Conservation (phyloP, 1,140 invertebrate species). For the Trichonephila inaurata region DNA sequence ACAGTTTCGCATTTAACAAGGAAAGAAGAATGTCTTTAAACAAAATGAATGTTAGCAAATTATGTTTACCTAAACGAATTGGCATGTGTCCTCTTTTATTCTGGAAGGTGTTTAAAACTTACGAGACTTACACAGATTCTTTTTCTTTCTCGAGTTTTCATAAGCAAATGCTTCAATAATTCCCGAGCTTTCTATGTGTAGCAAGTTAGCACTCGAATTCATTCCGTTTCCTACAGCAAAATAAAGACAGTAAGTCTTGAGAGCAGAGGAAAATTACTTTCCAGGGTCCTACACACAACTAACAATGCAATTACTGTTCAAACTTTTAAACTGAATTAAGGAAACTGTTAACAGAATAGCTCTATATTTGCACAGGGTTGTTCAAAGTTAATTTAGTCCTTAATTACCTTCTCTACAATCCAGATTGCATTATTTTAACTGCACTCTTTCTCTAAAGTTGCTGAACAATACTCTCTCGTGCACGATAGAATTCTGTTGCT, state of each 20-base stretch:
- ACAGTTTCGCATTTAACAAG: too few species aligned
- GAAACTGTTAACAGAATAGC: neutral
- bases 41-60: too few species aligned
- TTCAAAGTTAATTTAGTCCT: neutral
- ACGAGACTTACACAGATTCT: too few species aligned
- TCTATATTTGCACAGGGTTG: neutral
- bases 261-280: neutral
- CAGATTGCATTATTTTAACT: neutral
- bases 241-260: neutral
- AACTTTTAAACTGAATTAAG: neutral
- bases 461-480: neutral
- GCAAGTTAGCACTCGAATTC: neutral
- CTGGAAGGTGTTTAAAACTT: too few species aligned
- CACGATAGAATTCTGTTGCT: neutral
- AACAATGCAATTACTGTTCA: slow-evolving; percentile 18
- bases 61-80: too few species aligned
- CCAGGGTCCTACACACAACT: neutral
- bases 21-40: too few species aligned
- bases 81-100: too few species aligned
- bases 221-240: neutral
- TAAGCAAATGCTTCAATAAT: neutral
- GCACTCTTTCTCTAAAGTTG: neutral
- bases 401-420: neutral
- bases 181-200: neutral
- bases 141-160: neutral